These are phyloP conservation scores for Graptemys geographica DNA, from an alignment of 2,797 vertebrate species.

Conservation along the genomic window DNA sequence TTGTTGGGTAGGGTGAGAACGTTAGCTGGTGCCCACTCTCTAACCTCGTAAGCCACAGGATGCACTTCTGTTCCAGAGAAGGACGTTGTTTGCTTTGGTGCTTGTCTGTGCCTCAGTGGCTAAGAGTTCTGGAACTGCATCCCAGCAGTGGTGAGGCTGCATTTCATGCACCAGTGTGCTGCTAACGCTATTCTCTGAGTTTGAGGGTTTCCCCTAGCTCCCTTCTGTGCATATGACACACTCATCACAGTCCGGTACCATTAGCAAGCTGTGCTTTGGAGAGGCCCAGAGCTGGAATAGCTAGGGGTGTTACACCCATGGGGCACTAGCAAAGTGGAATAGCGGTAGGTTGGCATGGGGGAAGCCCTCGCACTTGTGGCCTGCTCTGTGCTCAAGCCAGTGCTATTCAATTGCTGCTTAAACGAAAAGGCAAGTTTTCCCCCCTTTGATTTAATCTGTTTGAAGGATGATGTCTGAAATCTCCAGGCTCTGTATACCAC, in stretches of 20 bases:
- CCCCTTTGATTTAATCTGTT: background rate
- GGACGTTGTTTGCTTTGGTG: background rate
- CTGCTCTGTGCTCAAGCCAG: rapidly evolving
- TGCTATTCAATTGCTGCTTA: background rate
- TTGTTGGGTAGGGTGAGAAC: too few species aligned
- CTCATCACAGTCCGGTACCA: rapidly evolving
- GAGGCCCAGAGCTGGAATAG: background rate
- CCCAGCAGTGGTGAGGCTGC: background rate
- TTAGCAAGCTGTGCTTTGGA: background rate
- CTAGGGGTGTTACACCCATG: background rate
- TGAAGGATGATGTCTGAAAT: background rate
- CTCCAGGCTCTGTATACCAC: background rate
- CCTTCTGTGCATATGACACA: background rate
- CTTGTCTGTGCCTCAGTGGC: background rate
- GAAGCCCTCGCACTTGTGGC: rapidly evolving
- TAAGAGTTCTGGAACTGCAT: background rate
- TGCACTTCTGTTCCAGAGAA: too few species aligned
- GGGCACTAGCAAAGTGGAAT: background rate
- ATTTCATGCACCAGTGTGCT: background rate
- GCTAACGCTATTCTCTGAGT: background rate
- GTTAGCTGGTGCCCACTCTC: background rate
- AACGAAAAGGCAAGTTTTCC: background rate
- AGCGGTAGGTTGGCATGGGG: background rate
- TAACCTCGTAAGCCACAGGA: background rate
- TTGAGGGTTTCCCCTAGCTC: background rate